A percentile compares a stretch with the other conserved stretches of the same genome.
Conservation (phyloP, 2,113 vertebrate genomes). For the Naja naja region DNA sequence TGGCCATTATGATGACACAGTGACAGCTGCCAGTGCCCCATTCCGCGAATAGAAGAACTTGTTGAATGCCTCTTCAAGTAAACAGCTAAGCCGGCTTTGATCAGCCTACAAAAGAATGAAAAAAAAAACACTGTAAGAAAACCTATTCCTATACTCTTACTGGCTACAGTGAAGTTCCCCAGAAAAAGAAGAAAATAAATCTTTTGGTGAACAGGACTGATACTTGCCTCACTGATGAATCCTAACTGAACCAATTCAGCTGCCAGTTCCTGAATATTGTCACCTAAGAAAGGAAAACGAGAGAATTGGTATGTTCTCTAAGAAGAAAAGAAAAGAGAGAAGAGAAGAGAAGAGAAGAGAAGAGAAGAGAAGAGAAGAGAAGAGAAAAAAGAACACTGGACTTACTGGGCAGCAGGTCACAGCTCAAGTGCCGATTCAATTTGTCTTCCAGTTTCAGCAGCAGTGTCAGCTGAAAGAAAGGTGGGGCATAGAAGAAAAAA, state of each 20-base stretch:
- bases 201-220: fast-evolving
- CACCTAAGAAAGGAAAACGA: slow-evolving; percentile 73
- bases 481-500: neutral
- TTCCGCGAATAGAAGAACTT: slow-evolving; percentile 93
- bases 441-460: slow-evolving; percentile 98
- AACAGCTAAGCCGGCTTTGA: slow-evolving; percentile 86
- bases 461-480: slow-evolving; percentile 82
- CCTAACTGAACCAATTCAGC: slow-evolving; percentile 95
- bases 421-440: slow-evolving; percentile 96
- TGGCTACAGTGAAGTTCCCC: neutral
- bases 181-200: fast-evolving
- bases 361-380: too few species aligned
- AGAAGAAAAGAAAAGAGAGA: neutral
- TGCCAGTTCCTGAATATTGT: slow-evolving; percentile 92
- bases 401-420: slow-evolving; percentile 95
- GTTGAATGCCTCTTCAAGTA: slow-evolving; percentile 95
- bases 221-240: slow-evolving; percentile 92
- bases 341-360: too few species aligned
- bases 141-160: neutral
- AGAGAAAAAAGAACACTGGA: slow-evolving; percentile 10
- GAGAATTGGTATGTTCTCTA: neutral
- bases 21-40: slow-evolving; percentile 88
- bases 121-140: neutral
- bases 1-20: slow-evolving; percentile 88
- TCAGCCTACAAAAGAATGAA: slow-evolving; percentile 76